phyloP scores from a whole-genome alignment of 2,113 vertebrate species.

The Sebastes fasciatus region DNA sequence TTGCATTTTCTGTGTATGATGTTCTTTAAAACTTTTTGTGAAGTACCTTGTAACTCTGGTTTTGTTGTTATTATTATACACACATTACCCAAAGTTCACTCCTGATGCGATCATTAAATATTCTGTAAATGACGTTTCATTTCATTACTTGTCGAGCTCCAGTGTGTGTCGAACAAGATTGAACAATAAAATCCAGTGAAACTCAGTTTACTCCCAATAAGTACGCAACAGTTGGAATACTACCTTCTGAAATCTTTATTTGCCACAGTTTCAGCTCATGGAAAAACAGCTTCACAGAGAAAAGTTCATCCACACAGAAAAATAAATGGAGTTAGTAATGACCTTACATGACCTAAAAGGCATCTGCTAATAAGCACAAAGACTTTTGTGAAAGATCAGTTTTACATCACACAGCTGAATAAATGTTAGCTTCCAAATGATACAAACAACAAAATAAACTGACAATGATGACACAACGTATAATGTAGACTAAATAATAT shows the following conservation, averaged over 20 bases:
- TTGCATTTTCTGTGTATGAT: too few species aligned
- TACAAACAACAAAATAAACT: neutral
- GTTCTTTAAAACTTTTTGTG: too few species aligned
- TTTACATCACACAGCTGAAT: conserved; percentile 1
- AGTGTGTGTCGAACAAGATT: too few species aligned
- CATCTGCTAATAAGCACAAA: neutral
- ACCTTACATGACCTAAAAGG: neutral
- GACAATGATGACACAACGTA: neutral
- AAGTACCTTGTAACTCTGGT: too few species aligned
- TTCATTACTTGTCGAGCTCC: too few species aligned
- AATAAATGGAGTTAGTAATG: neutral
- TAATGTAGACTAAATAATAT: neutral
- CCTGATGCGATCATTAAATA: too few species aligned
- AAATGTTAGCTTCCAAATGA: neutral
- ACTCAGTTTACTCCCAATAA: neutral
- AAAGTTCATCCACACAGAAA: neutral
- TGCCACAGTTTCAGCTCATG: conserved; percentile 8
- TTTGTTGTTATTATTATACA: too few species aligned
- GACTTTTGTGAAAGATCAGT: neutral
- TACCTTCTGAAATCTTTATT: conserved; percentile 31
- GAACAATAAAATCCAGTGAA: neutral
- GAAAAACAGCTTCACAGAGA: conserved; percentile 4
- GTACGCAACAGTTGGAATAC: neutral
- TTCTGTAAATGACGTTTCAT: too few species aligned
- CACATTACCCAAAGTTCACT: too few species aligned